These are phyloP conservation scores for Drosophila aff. DNA, from an alignment of 1,140 invertebrate genomes.

Conservation along the genomic window DNA sequence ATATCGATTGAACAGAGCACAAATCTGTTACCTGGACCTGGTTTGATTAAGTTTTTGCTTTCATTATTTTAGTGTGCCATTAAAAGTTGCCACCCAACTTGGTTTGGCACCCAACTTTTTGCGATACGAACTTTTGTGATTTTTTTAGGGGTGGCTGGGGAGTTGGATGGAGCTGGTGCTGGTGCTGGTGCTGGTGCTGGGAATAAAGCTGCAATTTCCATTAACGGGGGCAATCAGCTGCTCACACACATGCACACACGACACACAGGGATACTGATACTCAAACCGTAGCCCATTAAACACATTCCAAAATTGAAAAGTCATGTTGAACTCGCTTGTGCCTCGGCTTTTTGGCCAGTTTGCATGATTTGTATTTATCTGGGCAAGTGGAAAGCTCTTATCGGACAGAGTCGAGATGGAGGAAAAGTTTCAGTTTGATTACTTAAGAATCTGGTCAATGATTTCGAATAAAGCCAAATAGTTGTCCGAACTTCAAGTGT, in stretches of 20 bases:
- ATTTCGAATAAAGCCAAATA: slow-evolving; percentile 52
- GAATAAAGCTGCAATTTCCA: slow-evolving; percentile 24
- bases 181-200: neutral
- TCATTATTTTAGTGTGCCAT: slow-evolving; percentile 50
- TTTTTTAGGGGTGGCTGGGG: slow-evolving; percentile 2
- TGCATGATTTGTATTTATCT: slow-evolving; percentile 80
- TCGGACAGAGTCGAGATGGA: slow-evolving; percentile 36
- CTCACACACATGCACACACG: slow-evolving; percentile 17
- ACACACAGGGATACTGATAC: slow-evolving; percentile 27
- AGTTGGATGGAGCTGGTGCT: too few species aligned
- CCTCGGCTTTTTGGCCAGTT: slow-evolving; percentile 48
- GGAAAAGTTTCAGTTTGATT: slow-evolving; percentile 67
- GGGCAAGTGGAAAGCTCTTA: slow-evolving; percentile 70
- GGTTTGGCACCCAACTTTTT: slow-evolving; percentile 23
- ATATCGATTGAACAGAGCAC: slow-evolving; percentile 19
- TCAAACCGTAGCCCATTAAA: slow-evolving; percentile 65
- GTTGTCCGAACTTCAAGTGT: slow-evolving; percentile 47
- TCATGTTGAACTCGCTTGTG: slow-evolving; percentile 51
- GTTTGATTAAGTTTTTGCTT: slow-evolving; percentile 39
- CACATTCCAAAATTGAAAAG: slow-evolving; percentile 77
- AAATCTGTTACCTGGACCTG: slow-evolving; percentile 28
- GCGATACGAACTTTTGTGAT: slow-evolving; percentile 24
- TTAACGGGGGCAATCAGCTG: slow-evolving; percentile 43
- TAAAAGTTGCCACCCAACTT: slow-evolving; percentile 39
- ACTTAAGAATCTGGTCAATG: slow-evolving; percentile 63